phyloP scores from a whole-genome alignment of 2,888 invertebrate genomes.

The Toxonevra muliebris region DNA sequence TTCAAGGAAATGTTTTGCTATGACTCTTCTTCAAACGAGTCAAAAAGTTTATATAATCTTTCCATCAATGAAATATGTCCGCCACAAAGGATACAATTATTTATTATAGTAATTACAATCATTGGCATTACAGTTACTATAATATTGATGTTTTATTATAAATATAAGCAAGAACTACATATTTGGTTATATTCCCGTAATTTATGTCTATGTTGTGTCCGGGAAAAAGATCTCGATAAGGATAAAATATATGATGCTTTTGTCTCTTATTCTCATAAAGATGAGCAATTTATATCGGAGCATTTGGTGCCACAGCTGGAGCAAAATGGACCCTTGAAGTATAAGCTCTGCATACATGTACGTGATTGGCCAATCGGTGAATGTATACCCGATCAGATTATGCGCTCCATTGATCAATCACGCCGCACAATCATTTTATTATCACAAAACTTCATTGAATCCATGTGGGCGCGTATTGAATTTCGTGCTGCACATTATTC shows the following conservation, averaged over 20 bases:
- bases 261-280: conserved; percentile 81
- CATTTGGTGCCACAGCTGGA: conserved; percentile 74
- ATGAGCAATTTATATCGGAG: conserved; percentile 75
- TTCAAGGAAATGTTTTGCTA: conserved; percentile 51
- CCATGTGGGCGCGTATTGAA: conserved; percentile 79
- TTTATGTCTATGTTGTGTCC: conserved; percentile 71
- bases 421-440: conserved; percentile 75
- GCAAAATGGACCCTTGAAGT: conserved; percentile 69
- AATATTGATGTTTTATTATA: conserved; percentile 67
- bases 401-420: conserved; percentile 75
- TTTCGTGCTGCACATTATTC: conserved; percentile 77
- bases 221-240: conserved; percentile 75
- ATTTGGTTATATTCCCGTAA: conserved; percentile 74
- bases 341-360: conserved; percentile 76
- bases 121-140: conserved; percentile 65
- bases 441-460: conserved; percentile 75
- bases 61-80: conserved; percentile 65
- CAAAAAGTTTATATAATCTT: conserved; percentile 39
- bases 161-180: conserved; percentile 71
- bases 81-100: conserved; percentile 51
- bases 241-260: conserved; percentile 77
- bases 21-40: conserved; percentile 41
- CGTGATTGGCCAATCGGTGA: conserved; percentile 80
- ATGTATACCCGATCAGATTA: conserved; percentile 76
- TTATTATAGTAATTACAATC: conserved; percentile 62